These are phyloP conservation scores for Formica aserva DNA, from an alignment of 2,888 invertebrate genomes.

Conservation along the genomic window DNA sequence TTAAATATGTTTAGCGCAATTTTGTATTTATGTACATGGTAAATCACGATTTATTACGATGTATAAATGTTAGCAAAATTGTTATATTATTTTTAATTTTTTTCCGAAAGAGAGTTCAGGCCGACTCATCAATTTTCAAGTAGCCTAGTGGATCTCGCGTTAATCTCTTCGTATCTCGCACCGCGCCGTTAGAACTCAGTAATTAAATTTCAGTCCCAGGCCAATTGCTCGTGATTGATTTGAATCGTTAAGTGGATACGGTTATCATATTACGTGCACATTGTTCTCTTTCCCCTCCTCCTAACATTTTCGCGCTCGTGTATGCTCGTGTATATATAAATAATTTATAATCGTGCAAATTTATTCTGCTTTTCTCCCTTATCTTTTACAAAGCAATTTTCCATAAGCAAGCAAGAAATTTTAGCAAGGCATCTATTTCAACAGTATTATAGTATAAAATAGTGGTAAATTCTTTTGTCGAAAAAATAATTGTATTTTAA, in stretches of 20 bases:
- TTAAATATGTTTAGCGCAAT: neutral
- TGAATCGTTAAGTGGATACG: slow-evolving; percentile 74
- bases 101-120: neutral
- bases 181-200: slow-evolving; percentile 16
- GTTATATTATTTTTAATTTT: slow-evolving; percentile 9
- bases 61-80: neutral
- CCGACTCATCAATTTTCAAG: slow-evolving; percentile 7
- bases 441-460: neutral
- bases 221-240: slow-evolving; percentile 72
- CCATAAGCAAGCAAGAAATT: neutral
- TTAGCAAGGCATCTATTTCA: neutral
- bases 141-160: neutral
- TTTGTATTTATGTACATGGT: neutral
- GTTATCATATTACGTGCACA: slow-evolving; percentile 69
- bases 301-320: slow-evolving; percentile 32
- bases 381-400: neutral
- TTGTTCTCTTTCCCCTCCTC: slow-evolving; percentile 24
- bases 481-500: neutral
- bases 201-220: slow-evolving; percentile 52
- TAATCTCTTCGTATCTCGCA: slow-evolving; percentile 27
- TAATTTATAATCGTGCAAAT: slow-evolving; percentile 61
- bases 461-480: neutral
- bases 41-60: neutral
- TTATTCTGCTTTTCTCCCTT: slow-evolving; percentile 19
- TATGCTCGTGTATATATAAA: slow-evolving; percentile 37